Evolutionary conservation across 2,113 vertebrate genomes (phyloP), one percentile per base, ranked within the genome.

Genomic region (Notiomystis cincta): DNA sequence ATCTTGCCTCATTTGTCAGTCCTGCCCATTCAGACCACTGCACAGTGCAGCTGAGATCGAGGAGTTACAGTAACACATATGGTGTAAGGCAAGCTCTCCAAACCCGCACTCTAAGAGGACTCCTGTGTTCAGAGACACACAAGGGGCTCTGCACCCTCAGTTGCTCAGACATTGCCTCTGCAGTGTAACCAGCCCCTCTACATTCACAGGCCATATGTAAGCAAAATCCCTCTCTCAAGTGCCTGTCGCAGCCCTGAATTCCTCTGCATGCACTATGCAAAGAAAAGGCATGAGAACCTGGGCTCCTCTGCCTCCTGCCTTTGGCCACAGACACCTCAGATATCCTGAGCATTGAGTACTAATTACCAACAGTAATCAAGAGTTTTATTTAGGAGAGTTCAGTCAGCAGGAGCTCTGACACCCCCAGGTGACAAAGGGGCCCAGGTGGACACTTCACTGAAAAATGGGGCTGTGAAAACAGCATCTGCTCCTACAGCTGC

Each of bases 171-270:
- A 1, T 27, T 40, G 60, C 58, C 54, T 51, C 64, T 10, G 0
- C 8, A 58, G 1, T 37, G 57, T 64, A 81, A 18, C 30, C 82
- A 78, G 61, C 44, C 79, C 1, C 0, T 23, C 25, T 35, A 87
- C 54, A 75, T 78, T 90, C 89, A 80, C 50, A 12, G 0, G 0
- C 73, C 25, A 0, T 2, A 33, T 0, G 0, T 24, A 44, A 4
- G 25, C 9, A 1, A 70, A 64, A 58, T 71, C 72, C 61, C 64
- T 70, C 66, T 35, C 83, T 62, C 48, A 58, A 87, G 58, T 44
- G 70, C 70, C 80, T 83, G 54, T 50, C 7, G 6, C 62, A 85
- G 66, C 62, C 72, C 64, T 53, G 35, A 72, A 27, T 22, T 58
- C 45, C 35, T 73, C 87, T 64, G 64, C 53, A 6, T 2, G n/a